Percentiles rank a stretch among this genome's conserved stretches.
Conservation (phyloP, 2,888 invertebrate genomes). For the Platerodrilus igneus region DNA sequence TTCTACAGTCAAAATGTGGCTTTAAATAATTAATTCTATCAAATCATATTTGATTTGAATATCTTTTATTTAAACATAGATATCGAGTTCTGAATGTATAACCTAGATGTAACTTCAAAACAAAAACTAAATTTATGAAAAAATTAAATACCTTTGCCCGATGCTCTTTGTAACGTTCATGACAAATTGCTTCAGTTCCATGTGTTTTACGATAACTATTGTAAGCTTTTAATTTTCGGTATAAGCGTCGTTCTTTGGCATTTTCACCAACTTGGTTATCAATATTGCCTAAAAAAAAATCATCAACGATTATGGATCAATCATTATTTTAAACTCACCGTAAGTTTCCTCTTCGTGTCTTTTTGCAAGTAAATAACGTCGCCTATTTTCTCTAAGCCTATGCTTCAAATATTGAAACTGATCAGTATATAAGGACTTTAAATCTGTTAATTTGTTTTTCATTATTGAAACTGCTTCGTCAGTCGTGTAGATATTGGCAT, state of each 20-base stretch:
- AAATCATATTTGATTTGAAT: no score
- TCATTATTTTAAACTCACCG: constrained; percentile 35
- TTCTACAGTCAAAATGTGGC: no score
- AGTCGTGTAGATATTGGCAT: constrained; percentile 82
- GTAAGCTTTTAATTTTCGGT: constrained; percentile 74
- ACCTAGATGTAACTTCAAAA: no score
- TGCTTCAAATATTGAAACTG: constrained; percentile 75
- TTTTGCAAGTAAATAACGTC: constrained; percentile 67
- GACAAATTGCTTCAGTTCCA: constrained; percentile 76
- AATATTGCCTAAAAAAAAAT: constrained; percentile 66
- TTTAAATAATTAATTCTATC: no score
- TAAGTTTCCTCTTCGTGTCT: constrained; percentile 74
- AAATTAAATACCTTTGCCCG: constrained; percentile 53
- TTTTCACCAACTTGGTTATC: constrained; percentile 66
- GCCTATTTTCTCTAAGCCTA: constrained; percentile 64
- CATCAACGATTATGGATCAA: no score
- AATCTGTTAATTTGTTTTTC: constrained; percentile 65
- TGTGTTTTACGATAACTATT: constrained; percentile 73
- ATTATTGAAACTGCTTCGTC: constrained; percentile 81
- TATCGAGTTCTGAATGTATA: no score
- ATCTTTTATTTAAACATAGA: no score
- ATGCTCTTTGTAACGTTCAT: constrained; percentile 67
- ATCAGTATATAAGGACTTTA: constrained; percentile 77
- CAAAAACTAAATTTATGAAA: no score
- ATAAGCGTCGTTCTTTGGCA: constrained; percentile 66